A percentile compares a stretch with the other conserved stretches of the same genome.
Evolutionary conservation across 2,888 invertebrate species (phyloP).

Genomic region (Amphipyra tragopoginis): DNA sequence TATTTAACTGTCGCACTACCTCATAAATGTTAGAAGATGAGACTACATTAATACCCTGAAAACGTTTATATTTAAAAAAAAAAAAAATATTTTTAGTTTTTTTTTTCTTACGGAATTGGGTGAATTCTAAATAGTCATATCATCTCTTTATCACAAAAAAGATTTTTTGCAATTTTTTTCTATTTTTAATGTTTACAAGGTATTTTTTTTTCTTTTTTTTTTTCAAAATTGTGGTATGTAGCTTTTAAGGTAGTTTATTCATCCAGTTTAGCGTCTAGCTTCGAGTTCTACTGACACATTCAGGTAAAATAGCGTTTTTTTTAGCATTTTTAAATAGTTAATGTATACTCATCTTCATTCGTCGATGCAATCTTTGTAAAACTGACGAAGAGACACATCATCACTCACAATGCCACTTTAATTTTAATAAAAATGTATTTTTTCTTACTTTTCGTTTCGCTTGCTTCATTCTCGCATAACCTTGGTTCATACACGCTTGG

Average conservation of each 20-base stretch:
- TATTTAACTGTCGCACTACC: conserved; percentile 70
- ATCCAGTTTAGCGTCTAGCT: neutral
- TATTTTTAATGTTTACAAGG: no score
- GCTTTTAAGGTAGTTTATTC: neutral
- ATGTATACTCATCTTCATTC: conserved; percentile 51
- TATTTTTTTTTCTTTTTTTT: no score
- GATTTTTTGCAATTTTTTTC: no score
- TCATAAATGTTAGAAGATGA: conserved; percentile 37
- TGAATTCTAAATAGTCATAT: neutral
- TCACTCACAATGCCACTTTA: conserved; percentile 1
- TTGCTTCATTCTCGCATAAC: conserved; percentile 81
- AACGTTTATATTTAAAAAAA: no score
- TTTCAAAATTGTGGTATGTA: neutral
- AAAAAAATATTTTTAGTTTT: no score
- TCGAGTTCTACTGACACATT: conserved; percentile 11
- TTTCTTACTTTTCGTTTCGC: conserved; percentile 60
- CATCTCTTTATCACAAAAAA: no score
- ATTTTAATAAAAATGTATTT: conserved; percentile 29
- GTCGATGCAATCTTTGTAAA: conserved; percentile 22
- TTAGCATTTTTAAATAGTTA: conserved; percentile 15
- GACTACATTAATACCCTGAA: conserved; percentile 30
- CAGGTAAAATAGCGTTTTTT: conserved; percentile 32
- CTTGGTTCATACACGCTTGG: conserved; percentile 68
- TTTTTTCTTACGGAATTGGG: neutral
- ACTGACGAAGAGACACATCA: conserved; percentile 27